Conservation (phyloP, 2,113 vertebrate genomes). For the Leucosticte australis region DNA sequence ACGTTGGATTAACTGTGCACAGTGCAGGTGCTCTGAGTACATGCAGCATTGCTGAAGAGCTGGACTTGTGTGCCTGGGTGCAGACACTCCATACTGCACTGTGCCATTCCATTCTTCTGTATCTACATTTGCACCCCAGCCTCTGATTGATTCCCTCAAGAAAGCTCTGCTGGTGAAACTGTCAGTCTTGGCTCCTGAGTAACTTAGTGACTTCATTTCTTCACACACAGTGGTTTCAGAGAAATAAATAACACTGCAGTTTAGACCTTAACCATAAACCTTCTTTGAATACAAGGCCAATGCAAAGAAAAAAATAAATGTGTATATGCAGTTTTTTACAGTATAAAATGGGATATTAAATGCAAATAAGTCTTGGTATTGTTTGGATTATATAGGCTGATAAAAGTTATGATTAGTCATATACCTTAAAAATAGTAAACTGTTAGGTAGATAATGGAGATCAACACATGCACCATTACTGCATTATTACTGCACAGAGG, state of each 20-base stretch:
- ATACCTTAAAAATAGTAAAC: not conserved
- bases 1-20: not conserved
- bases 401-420: not conserved
- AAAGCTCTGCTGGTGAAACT: not conserved
- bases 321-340: not conserved
- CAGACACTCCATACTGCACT: not conserved
- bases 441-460: not conserved
- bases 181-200: not conserved
- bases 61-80: not conserved
- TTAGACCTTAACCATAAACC: not conserved
- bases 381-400: not conserved
- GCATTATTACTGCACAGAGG: not conserved
- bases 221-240: not conserved
- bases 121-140: not conserved
- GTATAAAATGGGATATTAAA: not conserved
- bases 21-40: not conserved
- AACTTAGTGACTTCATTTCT: not conserved
- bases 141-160: not conserved
- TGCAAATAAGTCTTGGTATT: not conserved
- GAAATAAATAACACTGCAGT: not conserved
- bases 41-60: not conserved
- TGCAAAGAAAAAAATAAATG: not conserved
- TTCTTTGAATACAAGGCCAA: not conserved
- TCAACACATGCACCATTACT: fast-evolving
- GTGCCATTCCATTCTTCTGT: not conserved